phyloP scores from a whole-genome alignment of 1,140 invertebrate species.

The Drosophila mauritiana region DNA sequence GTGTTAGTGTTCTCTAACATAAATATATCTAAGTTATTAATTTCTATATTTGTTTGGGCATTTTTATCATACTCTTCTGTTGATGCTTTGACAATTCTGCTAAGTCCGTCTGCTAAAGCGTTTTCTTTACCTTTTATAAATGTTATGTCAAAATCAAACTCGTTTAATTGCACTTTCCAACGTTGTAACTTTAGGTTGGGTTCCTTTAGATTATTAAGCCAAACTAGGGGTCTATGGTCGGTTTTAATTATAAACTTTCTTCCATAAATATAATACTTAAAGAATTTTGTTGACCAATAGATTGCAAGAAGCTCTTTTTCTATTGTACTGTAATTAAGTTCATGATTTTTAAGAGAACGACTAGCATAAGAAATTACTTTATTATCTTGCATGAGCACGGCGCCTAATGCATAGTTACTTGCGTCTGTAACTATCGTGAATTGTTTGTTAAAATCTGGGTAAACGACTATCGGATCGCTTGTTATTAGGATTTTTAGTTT shows the following conservation, averaged over 20 bases:
- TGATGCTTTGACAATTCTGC: no score
- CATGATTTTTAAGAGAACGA: neutral
- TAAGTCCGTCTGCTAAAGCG: no score
- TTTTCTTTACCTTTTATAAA: no score
- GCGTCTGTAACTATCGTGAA: conserved; percentile 33
- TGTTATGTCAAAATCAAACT: conserved; percentile 31
- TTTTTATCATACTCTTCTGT: no score
- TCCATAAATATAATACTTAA: conserved; percentile 25
- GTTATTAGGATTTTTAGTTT: conserved; percentile 2
- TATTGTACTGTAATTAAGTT: conserved; percentile 15
- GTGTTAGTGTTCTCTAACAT: no score
- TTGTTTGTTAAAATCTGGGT: conserved; percentile 24
- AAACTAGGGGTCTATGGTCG: conserved; percentile 17
- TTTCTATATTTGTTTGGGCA: no score
- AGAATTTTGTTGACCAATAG: conserved; percentile 5
- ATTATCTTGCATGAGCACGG: conserved; percentile 16
- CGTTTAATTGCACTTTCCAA: conserved; percentile 29
- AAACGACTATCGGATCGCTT: neutral
- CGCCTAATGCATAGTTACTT: conserved; percentile 24
- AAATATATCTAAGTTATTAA: no score
- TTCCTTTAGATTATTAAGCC: conserved; percentile 32
- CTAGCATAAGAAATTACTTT: conserved; percentile 1
- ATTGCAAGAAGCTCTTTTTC: neutral
- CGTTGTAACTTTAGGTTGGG: conserved; percentile 18
- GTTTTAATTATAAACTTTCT: conserved; percentile 14